Percentiles rank a stretch among this genome's conserved stretches.
phyloP scores from a whole-genome alignment of 2,113 vertebrate species.

The Setophaga kirtlandii region DNA sequence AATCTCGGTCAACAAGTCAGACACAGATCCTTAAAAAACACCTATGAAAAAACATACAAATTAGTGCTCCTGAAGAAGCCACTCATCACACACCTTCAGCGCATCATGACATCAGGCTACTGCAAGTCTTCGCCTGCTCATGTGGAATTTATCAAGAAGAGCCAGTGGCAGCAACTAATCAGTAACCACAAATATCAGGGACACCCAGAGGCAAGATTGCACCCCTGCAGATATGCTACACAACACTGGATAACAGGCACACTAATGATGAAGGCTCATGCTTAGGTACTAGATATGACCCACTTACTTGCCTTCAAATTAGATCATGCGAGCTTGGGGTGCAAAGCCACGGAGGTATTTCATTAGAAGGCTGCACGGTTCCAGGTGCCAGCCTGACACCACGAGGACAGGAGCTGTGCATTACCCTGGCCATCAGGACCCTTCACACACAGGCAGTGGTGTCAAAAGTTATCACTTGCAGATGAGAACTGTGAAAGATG shows the following conservation, averaged over 20 bases:
- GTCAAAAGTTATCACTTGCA: conserved; percentile 61
- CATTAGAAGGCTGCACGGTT: conserved; percentile 17
- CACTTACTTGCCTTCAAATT: conserved; percentile 46
- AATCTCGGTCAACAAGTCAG: background rate
- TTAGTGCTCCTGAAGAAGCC: background rate
- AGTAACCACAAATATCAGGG: conserved; percentile 55
- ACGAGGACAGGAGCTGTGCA: background rate
- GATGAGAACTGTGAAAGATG: conserved; percentile 62
- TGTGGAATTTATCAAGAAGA: conserved; percentile 37
- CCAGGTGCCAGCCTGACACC: background rate
- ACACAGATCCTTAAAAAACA: background rate
- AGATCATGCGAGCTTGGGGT: conserved; percentile 1
- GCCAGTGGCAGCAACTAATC: conserved; percentile 37
- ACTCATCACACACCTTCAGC: background rate
- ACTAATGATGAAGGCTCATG: conserved; percentile 43
- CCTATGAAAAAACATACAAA: background rate
- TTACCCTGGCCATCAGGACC: background rate
- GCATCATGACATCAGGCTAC: background rate
- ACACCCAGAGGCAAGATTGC: conserved; percentile 51
- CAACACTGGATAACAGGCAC: conserved; percentile 52
- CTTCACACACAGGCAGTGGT: conserved; percentile 31
- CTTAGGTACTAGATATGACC: conserved; percentile 44
- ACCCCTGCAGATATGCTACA: conserved; percentile 62
- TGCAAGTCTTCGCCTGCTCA: background rate
- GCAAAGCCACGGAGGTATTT: conserved; percentile 16